phyloP scores from a whole-genome alignment of 2,888 invertebrate species.

The Parthenolecanium corni region DNA sequence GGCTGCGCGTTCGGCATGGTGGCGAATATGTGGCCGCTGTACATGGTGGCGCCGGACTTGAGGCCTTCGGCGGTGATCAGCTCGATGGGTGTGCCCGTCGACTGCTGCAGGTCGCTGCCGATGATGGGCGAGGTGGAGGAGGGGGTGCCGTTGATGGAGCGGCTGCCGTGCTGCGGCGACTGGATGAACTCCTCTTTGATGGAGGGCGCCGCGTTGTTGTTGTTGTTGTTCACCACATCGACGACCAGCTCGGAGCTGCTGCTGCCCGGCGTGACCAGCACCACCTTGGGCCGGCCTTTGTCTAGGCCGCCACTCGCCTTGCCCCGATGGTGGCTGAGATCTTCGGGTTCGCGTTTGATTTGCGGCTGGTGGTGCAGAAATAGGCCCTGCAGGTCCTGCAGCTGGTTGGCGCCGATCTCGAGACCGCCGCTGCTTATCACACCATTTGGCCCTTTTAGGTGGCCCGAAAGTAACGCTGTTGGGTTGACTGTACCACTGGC shows the following conservation, averaged over 20 bases:
- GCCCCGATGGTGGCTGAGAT: conserved; percentile 49
- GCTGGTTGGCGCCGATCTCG: conserved; percentile 42
- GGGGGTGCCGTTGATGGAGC: conserved; percentile 55
- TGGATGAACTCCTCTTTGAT: conserved; percentile 37
- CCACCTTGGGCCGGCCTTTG: conserved; percentile 38
- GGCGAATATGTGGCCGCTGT: conserved; percentile 57
- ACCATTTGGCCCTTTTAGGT: conserved; percentile 58
- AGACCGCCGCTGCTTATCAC: conserved; percentile 53
- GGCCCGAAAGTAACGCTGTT: conserved; percentile 38
- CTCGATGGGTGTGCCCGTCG: conserved; percentile 48
- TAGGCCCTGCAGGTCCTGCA: conserved; percentile 44
- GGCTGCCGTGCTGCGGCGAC: conserved; percentile 54
- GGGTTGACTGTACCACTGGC: conserved; percentile 31
- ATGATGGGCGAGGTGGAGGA: conserved; percentile 53
- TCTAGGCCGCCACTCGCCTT: conserved; percentile 3
- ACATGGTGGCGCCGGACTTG: conserved; percentile 49
- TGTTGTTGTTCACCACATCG: conserved; percentile 42
- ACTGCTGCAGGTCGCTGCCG: conserved; percentile 46
- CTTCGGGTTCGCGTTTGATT: conserved; percentile 72
- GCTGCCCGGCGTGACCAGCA: conserved; percentile 39
- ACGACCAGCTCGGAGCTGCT: conserved; percentile 41
- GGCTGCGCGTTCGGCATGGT: conserved; percentile 40
- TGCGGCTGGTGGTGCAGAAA: conserved; percentile 42
- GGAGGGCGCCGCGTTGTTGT: conserved; percentile 43
- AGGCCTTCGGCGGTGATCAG: conserved; percentile 42